Evolutionary conservation across 2,797 vertebrate genomes (phyloP).

Genomic region (Taenioides sp.): DNA sequence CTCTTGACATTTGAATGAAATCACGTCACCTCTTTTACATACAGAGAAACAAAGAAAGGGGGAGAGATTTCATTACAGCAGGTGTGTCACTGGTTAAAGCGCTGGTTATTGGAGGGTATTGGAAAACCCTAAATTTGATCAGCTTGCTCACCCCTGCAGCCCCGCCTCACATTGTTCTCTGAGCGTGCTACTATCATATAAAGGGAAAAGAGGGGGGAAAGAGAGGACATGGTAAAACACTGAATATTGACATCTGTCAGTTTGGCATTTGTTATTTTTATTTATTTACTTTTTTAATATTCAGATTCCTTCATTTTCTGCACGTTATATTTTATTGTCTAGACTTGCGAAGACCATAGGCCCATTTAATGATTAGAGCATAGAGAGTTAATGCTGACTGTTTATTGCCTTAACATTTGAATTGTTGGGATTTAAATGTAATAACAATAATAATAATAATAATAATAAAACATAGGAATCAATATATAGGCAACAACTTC

Average conservation of each 20-base stretch:
- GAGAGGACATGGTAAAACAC: neutral
- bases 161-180: neutral
- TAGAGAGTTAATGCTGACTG: no score
- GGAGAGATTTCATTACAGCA: neutral
- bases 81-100: neutral
- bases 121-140: conserved; percentile 5
- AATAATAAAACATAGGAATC: no score
- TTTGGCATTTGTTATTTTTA: neutral
- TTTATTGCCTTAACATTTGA: no score
- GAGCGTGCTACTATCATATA: neutral
- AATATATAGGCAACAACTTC: no score
- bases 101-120: neutral
- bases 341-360: neutral
- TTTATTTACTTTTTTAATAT: neutral
- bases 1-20: conserved; percentile 20
- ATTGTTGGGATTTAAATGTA: no score
- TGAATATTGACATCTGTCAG: neutral
- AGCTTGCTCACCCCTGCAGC: neutral
- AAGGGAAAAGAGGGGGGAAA: neutral
- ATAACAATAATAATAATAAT: no score
- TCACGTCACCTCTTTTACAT: neutral
- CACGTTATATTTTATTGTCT: neutral
- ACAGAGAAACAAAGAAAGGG: neutral
- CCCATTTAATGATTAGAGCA: no score
- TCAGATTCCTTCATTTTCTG: neutral